Conservation (phyloP, 2,113 vertebrate species). For the Bolborhynchus lineola region DNA sequence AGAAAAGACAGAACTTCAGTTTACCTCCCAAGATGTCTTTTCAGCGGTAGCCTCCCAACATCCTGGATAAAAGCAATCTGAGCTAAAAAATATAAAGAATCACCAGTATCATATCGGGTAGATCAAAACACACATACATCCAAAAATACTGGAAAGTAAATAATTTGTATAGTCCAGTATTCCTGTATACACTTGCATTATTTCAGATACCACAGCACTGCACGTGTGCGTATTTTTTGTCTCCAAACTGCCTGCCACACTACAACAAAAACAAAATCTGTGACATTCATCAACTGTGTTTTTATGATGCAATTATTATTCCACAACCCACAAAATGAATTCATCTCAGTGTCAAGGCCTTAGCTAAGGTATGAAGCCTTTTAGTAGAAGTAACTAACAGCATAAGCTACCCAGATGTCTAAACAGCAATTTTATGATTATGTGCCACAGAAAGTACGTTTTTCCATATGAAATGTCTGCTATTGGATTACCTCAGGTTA, state of each 20-base stretch:
- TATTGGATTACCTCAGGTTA: not conserved
- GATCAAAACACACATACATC: not conserved
- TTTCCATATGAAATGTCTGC: not conserved
- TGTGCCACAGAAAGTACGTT: not conserved
- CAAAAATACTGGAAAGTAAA: not conserved
- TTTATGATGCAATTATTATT: not conserved
- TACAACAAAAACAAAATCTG: not conserved
- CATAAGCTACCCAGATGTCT: not conserved
- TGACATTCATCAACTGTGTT: too few species aligned
- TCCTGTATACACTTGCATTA: not conserved
- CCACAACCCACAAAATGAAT: not conserved
- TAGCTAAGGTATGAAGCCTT: not conserved
- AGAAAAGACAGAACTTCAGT: not conserved
- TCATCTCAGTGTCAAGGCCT: not conserved
- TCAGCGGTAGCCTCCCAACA: slow-evolving; percentile 86
- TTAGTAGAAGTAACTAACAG: not conserved
- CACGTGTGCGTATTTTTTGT: fast-evolving
- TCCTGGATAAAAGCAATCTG: slow-evolving; percentile 94
- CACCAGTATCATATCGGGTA: not conserved
- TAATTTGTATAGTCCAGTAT: fast-evolving
- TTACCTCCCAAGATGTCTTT: slow-evolving; percentile 84
- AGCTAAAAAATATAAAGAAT: slow-evolving; percentile 74
- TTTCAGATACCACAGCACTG: not conserved
- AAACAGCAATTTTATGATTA: not conserved
- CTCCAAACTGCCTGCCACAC: not conserved